Base-by-base conservation (phyloP, 2,888 invertebrate species). In the Gymnoscelis rufifasciata region DNA sequence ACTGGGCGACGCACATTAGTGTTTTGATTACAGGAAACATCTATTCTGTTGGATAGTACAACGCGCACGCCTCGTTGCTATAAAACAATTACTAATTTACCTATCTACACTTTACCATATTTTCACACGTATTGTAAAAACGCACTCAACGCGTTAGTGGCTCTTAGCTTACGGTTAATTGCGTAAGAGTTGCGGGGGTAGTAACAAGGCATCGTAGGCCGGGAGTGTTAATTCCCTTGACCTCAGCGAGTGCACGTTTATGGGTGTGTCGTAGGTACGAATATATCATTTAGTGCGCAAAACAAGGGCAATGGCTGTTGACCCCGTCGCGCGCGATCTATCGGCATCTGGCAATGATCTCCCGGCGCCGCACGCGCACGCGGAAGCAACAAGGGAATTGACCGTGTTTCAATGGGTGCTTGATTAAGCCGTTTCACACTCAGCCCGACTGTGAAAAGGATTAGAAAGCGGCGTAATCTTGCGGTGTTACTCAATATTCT, bases 251-350 rank as follows among this genome's bases (percentile, higher is more conserved):
- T 60, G 61, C 58, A 54, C 59, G 62, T 61, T 62, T 62, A 65
- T 66, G 63, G 66, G 59, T 62, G 59, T 62, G 58, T 62, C 58
- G 64, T 66, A 72, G 65, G 66, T 57, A 69, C 54, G 66, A 66
- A 60, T 71, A 68, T 72, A 77, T 78, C 75, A 77, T 79, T 79
- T 71, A 72, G 78, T 82, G 77, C 78, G 79, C 80, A 78, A 84
- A 84, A 86, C 83, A 84, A 83, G 83, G 82, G 79, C 84, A 83
- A 68, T 84, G 84, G 84, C 83, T 87, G 81, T 86, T 86, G 86
- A 86, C 86, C 86, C 84, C 84, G 83, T 74, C 74, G 79, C 74
- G 74, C 74, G 78, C 76, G 74, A 77, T 83, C 83, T 81, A 83
- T 82, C 72, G 74, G 75, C 84, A 86, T 86, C 84, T 87, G 87